phyloP scores from a whole-genome alignment of 2,797 vertebrate genomes.

The Avahi laniger region DNA sequence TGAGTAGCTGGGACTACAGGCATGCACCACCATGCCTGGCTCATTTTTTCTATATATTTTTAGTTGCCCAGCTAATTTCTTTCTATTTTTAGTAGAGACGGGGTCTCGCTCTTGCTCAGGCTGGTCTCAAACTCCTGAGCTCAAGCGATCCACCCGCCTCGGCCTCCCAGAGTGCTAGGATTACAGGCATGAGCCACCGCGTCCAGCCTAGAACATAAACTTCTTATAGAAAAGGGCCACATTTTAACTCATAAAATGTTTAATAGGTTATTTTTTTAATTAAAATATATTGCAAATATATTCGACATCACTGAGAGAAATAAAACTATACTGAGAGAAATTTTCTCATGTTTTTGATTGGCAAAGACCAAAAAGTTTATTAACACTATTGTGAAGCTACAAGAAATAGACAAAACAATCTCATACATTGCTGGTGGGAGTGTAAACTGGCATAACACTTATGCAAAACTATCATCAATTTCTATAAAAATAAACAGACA shows the following conservation, averaged over 20 bases:
- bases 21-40: no score
- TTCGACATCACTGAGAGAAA: background rate
- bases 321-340: background rate
- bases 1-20: no score
- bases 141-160: no score
- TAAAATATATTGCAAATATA: background rate
- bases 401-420: background rate
- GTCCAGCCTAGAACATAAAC: background rate
- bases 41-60: no score
- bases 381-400: background rate
- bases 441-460: background rate
- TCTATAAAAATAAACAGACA: constrained; percentile 6
- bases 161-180: no score
- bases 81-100: no score
- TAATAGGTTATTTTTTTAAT: background rate
- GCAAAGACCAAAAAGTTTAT: constrained; percentile 19
- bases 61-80: no score
- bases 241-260: background rate
- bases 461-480: background rate
- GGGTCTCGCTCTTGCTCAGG: no score
- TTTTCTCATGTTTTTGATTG: background rate
- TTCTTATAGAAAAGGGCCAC: background rate
- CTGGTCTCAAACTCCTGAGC: no score
- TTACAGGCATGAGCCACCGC: no score
- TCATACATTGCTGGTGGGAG: background rate